Evolutionary conservation across 2,113 vertebrate species (phyloP).

Genomic region (Salvelinus alpinus): DNA sequence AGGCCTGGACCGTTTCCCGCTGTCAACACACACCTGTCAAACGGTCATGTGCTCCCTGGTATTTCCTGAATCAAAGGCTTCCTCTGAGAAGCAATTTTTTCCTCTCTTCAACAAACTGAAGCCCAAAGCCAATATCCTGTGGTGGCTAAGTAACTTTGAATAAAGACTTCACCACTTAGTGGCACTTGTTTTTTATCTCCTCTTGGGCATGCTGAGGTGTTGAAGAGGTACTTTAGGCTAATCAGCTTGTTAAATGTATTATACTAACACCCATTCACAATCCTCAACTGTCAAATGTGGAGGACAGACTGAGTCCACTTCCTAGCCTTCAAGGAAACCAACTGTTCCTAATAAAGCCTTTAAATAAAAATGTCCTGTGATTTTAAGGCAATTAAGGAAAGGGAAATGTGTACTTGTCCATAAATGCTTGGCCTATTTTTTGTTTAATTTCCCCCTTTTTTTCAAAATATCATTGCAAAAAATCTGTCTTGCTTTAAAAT

Average conservation of each 20-base stretch:
- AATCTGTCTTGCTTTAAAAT: slow-evolving; percentile 33
- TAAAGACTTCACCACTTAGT: not conserved
- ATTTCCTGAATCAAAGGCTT: not conserved
- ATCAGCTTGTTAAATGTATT: not conserved
- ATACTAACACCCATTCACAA: slow-evolving; percentile 45
- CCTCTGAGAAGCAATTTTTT: not conserved
- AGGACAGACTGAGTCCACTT: not conserved
- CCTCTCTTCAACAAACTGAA: not conserved
- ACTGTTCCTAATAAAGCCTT: not conserved
- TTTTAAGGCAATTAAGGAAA: slow-evolving; percentile 25
- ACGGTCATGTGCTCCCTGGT: not conserved
- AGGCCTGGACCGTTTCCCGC: not conserved
- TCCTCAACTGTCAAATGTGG: not conserved
- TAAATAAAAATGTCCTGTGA: slow-evolving; percentile 8
- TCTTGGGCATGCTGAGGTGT: not conserved
- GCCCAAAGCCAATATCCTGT: not conserved
- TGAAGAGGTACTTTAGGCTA: not conserved
- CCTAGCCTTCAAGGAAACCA: not conserved
- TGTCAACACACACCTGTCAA: not conserved
- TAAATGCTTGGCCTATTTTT: slow-evolving; percentile 17
- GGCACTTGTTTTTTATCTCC: not conserved
- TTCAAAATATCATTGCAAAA: slow-evolving; percentile 13
- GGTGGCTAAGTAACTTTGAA: not conserved
- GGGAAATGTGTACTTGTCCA: slow-evolving; percentile 38
- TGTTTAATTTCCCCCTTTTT: not conserved